Conservation (phyloP, 2,797 vertebrate genomes). For the Neomorphus geoffroyi region DNA sequence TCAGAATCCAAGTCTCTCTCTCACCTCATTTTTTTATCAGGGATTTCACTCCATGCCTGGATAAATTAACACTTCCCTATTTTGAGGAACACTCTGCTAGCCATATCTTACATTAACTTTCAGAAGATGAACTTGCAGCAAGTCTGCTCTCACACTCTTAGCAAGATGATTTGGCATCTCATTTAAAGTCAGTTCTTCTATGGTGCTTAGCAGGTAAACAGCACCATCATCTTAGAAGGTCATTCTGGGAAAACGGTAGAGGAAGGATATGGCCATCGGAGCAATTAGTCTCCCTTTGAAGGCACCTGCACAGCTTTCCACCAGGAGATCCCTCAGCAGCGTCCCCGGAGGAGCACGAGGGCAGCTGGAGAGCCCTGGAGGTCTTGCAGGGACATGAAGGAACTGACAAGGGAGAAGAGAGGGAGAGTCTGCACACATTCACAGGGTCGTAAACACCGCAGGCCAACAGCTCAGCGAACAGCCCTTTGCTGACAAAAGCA, state of each 20-base stretch:
- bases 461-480: background rate
- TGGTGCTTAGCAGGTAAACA: background rate
- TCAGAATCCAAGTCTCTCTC: background rate
- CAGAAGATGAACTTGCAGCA: background rate
- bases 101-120: slow-evolving; percentile 10
- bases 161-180: background rate
- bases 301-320: background rate
- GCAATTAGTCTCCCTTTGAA: background rate
- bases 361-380: background rate
- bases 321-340: background rate
- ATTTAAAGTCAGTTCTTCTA: background rate
- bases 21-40: background rate
- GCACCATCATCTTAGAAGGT: background rate
- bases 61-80: background rate
- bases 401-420: background rate
- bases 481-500: background rate
- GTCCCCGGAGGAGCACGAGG: background rate
- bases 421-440: background rate
- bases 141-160: background rate
- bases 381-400: background rate
- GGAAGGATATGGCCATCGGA: background rate
- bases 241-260: background rate
- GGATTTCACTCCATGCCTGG: background rate
- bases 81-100: background rate
- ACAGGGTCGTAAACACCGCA: background rate